Evolutionary conservation across 2,888 invertebrate genomes (phyloP).

Genomic region (Troglohyphantes excavatus): DNA sequence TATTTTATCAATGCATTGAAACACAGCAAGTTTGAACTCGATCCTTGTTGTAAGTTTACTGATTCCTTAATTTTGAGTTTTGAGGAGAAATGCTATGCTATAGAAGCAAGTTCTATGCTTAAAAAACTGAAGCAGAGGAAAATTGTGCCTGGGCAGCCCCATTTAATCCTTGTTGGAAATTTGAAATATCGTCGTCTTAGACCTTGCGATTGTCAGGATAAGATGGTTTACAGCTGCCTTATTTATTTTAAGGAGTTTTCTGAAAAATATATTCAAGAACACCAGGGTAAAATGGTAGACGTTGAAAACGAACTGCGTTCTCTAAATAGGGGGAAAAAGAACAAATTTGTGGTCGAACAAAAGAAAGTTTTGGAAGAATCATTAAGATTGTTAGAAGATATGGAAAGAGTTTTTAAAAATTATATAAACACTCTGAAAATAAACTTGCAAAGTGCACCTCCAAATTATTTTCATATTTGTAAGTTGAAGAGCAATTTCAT

Average conservation of each 20-base stretch:
- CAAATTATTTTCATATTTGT: conserved; percentile 10
- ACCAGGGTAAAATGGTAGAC: conserved; percentile 21
- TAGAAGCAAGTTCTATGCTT: conserved; percentile 10
- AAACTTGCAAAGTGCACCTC: conserved; percentile 4
- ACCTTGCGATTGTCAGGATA: conserved; percentile 35
- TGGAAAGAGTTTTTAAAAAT: conserved; percentile 33
- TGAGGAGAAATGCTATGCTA: conserved; percentile 19
- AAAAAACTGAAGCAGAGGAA: neutral
- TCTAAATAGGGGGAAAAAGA: conserved; percentile 1
- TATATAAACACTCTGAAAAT: conserved; percentile 4
- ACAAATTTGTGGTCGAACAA: neutral
- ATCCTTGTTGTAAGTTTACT: conserved; percentile 53
- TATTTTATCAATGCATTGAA: conserved; percentile 11
- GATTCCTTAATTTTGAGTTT: conserved; percentile 48
- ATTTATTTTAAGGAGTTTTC: conserved; percentile 31
- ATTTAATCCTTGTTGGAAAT: conserved; percentile 25
- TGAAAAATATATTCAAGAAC: conserved; percentile 7
- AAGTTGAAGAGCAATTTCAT: conserved; percentile 53
- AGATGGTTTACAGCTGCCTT: conserved; percentile 29
- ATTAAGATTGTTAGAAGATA: conserved; percentile 18
- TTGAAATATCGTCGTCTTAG: neutral
- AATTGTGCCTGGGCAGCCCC: conserved; percentile 28
- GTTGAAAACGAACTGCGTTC: conserved; percentile 4
- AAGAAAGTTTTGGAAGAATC: conserved; percentile 16
- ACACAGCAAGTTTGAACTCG: conserved; percentile 24